These are phyloP conservation scores for Pipistrellus kuhlii DNA, from an alignment of 2,797 vertebrate species.

Conservation along the genomic window DNA sequence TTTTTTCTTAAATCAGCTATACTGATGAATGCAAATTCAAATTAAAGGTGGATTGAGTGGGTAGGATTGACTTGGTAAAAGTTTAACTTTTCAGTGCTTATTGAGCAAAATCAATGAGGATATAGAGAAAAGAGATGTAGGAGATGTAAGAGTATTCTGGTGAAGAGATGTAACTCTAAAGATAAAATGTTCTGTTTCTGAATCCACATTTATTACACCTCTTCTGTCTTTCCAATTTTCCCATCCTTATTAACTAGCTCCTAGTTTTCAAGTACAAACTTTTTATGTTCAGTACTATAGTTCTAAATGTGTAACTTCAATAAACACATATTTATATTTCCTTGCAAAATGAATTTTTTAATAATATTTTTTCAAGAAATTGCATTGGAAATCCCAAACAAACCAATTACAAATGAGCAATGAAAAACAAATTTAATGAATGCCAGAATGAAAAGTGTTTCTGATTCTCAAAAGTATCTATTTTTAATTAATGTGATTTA, in stretches of 20 bases:
- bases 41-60: not conserved
- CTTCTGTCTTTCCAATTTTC: not conserved
- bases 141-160: not conserved
- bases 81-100: not conserved
- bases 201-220: not conserved
- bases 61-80: not conserved
- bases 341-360: not conserved
- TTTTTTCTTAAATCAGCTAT: not conserved
- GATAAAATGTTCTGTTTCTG: not conserved
- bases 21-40: not conserved
- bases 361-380: not conserved
- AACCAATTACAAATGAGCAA: not conserved
- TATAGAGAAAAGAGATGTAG: not conserved
- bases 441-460: not conserved
- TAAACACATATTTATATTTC: not conserved
- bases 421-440: not conserved
- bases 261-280: not conserved
- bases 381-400: not conserved
- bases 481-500: slow-evolving; percentile 56
- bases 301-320: not conserved
- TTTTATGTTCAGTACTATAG: not conserved
- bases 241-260: not conserved
- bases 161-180: not conserved
- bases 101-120: not conserved
- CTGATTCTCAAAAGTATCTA: not conserved